Evolutionary conservation across 2,888 invertebrate species (phyloP).

Genomic region (Blastobasis adustella): DNA sequence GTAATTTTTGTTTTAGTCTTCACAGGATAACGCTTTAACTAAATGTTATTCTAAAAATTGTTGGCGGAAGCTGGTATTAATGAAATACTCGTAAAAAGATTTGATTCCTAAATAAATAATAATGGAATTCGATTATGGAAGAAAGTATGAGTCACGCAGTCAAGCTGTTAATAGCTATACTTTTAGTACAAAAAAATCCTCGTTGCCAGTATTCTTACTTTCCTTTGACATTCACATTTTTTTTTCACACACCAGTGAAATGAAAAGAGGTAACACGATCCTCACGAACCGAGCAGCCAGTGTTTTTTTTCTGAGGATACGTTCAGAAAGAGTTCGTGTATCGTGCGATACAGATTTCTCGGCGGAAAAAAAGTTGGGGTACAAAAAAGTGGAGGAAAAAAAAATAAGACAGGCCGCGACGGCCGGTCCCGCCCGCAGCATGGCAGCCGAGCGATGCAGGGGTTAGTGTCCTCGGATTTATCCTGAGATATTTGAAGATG

Average conservation of each 20-base stretch:
- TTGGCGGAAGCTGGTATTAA: too few species aligned
- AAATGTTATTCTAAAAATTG: too few species aligned
- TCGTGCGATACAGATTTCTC: constrained; percentile 64
- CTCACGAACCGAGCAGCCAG: constrained; percentile 11
- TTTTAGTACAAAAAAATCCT: too few species aligned
- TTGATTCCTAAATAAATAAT: too few species aligned
- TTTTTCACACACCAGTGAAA: background rate
- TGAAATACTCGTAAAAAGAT: too few species aligned
- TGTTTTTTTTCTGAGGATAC: constrained; percentile 31
- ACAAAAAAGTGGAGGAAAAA: constrained; percentile 26
- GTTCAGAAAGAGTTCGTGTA: constrained; percentile 41
- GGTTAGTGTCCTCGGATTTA: constrained; percentile 22
- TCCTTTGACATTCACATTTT: too few species aligned
- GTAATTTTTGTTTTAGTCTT: too few species aligned
- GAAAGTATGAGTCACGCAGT: too few species aligned
- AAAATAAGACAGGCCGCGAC: constrained; percentile 31
- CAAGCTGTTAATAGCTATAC: too few species aligned
- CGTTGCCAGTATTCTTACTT: too few species aligned
- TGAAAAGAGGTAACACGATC: constrained; percentile 9
- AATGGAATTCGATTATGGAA: too few species aligned
- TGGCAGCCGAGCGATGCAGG: constrained; percentile 32
- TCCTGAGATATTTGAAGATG: constrained; percentile 3
- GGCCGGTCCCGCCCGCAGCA: constrained; percentile 39
- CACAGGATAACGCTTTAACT: too few species aligned
- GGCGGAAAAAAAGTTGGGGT: constrained; percentile 32